Base-by-base conservation (phyloP, 2,797 vertebrate species). In the Gymnothorax reevesii region DNA sequence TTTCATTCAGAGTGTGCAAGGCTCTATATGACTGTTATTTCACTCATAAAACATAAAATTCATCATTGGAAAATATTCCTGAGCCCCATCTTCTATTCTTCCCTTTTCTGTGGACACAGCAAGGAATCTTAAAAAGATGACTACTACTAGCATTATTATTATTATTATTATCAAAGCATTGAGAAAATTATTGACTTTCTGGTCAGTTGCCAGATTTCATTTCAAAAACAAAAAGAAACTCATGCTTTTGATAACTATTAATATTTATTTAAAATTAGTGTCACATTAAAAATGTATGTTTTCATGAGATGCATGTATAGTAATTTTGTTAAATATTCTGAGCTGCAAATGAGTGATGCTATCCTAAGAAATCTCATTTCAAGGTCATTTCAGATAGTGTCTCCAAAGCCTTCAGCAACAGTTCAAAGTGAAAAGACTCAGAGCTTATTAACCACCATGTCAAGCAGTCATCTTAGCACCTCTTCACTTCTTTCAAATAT, bases 1-100 rank as follows among this genome's bases (percentile, higher is more conserved):
- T 85, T 71, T 69, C 20, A 42, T n/a, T 54, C 66, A 52, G 12
- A 13, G 60, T 79, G 52, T 49, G 71, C 49, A 55, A 73, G 73
- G 84, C 75, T 85, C 64, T 59, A 71, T 69, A 79, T 73, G 87
- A 82, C 73, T 83, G 82, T 87, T 57, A 77, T 33, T 75, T 87
- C 75, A 85, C 87, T 85, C 60, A 73, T 62, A 62, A 75, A 87
- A 87, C 84, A 82, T 64, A 55, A 87, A 87, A 85, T 85, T 85
- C 87, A 87, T 87, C 83, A 87, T 49, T 71, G 13, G 22, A 69
- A 64, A 4, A 59, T 57, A 62, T 49, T 17, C 20, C 55, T 73
- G 52, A 57, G 86, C 49, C 71, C 42, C 54, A 33, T 73, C 52
- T 13, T 22, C 33, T 60, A 83, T 71, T 27, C 79, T 27, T 83